phyloP scores from a whole-genome alignment of 2,113 vertebrate species.

The Pollachius pollachius region DNA sequence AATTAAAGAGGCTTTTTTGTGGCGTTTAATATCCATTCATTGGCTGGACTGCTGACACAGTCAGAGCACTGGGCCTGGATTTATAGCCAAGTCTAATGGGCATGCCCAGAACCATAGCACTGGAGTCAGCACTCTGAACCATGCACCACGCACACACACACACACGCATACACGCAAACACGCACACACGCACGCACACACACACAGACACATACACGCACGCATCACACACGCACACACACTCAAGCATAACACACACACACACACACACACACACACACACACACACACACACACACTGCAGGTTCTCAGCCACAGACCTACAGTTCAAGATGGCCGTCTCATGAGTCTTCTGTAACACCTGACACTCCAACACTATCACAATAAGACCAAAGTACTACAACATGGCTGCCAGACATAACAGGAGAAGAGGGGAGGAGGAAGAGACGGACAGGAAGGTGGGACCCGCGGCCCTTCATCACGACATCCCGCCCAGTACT shows the following conservation, averaged over 20 bases:
- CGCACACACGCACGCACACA: constrained; percentile 35
- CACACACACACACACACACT: neutral
- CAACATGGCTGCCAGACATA: too few relatives aligned
- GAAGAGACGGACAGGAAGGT: too few relatives aligned
- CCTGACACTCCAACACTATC: too few relatives aligned
- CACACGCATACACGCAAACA: constrained; percentile 11
- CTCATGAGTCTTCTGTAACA: too few relatives aligned
- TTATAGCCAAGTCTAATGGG: constrained; percentile 78
- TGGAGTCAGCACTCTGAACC: constrained; percentile 74
- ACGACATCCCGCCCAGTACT: constrained; percentile 22
- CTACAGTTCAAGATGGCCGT: too few relatives aligned
- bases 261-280: constrained; percentile 12
- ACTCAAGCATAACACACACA: too few relatives aligned
- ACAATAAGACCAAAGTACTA: too few relatives aligned
- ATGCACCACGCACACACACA: constrained; percentile 34
- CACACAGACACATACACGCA: constrained; percentile 1
- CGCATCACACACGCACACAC: too few relatives aligned
- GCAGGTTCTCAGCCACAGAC: too few relatives aligned
- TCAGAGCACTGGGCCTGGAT: constrained; percentile 78
- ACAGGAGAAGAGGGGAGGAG: too few relatives aligned
- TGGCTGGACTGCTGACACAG: constrained; percentile 83
- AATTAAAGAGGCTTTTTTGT: constrained; percentile 83
- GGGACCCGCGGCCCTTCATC: neutral
- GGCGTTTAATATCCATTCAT: constrained; percentile 86
- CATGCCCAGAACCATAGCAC: constrained; percentile 73